Base-by-base conservation (phyloP, 1,140 invertebrate genomes). In the Cataglyphis hispanica region DNA sequence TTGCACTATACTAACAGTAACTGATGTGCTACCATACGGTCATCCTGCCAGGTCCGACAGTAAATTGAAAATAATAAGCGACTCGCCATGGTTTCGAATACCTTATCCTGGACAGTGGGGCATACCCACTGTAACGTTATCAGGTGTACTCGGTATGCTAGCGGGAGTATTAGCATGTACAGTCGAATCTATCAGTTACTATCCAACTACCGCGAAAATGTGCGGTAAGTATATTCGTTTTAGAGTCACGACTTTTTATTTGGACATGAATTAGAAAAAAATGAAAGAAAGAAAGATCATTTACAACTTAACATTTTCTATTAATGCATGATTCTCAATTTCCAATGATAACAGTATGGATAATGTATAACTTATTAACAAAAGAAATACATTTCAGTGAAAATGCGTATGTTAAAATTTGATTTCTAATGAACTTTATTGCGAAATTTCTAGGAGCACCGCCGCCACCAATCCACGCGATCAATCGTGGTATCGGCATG, bases 41-140 rank as follows among this genome's bases (percentile, higher is more conserved):
- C 97, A 98, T 95, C 96, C 96, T 8, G 98, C 97, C 0, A 95
- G 98, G 74, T 98, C 98, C 0, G 98, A 99, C 91, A 96, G 96
- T 7, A 97, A 98, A 89, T 88, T 97, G 0, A 96, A 96, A 81
- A 97, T 98, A 70, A 94, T 98, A 19, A 94, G 95, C 25, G 96
- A 97, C 89, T 97, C 98, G 0, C 96, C 97, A 0, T 98, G 98
- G 98, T 98, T 98, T 92, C 96, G 98, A 43, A 92, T 98, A 40
- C 98, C 98, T 13, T 98, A 98, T 95, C 98, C 98, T 87, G 97
- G 97, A 80, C 98, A 99, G 93, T 99, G 98, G 97, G 98, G 98
- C 2, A 74, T 95, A 13, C 98, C 98, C 0, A 98, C 97, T 0
- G 96, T 98, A 0, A 97, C 96, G 63, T 94, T 97, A 8, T 96